Conservation (phyloP, 1,140 invertebrate genomes). For the Scaptodrosophila lebanonensis region DNA sequence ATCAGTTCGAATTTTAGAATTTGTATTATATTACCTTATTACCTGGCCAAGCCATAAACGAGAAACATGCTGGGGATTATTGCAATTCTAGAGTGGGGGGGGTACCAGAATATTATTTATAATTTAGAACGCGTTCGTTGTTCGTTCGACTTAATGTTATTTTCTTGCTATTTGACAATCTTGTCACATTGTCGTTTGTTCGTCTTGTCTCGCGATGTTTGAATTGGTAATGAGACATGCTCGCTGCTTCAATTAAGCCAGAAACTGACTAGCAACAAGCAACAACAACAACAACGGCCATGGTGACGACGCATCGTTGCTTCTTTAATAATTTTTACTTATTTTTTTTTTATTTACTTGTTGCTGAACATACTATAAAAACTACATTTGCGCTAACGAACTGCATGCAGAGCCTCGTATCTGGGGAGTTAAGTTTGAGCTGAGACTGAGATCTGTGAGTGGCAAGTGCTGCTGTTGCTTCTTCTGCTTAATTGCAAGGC, state of each 20-base stretch:
- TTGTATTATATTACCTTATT: too few relatives aligned
- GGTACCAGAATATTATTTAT: too few relatives aligned
- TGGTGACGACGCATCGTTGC: constrained; percentile 27
- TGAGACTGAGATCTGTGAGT: too few relatives aligned
- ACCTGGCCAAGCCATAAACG: too few relatives aligned
- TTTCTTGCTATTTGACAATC: constrained; percentile 62
- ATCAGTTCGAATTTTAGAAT: constrained; percentile 48
- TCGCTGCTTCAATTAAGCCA: constrained; percentile 58
- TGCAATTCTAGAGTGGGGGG: neutral
- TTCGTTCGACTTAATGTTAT: constrained; percentile 39
- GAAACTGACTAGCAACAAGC: too few relatives aligned
- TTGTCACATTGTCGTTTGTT: constrained; percentile 51
- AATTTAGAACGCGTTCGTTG: constrained; percentile 26
- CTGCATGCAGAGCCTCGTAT: too few relatives aligned
- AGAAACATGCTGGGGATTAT: constrained; percentile 27
- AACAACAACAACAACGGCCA: constrained; percentile 30
- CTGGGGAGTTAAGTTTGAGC: too few relatives aligned
- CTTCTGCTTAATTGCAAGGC: constrained; percentile 40
- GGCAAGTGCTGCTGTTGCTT: too few relatives aligned
- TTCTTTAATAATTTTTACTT: constrained; percentile 19
- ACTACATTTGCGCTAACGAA: constrained; percentile 16
- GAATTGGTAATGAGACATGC: constrained; percentile 60
- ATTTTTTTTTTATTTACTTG: constrained; percentile 13
- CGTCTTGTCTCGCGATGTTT: constrained; percentile 33
- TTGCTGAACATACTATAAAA: constrained; percentile 14